Conservation (phyloP, 2,113 vertebrate species). For the Poeciliopsis prolifica region DNA sequence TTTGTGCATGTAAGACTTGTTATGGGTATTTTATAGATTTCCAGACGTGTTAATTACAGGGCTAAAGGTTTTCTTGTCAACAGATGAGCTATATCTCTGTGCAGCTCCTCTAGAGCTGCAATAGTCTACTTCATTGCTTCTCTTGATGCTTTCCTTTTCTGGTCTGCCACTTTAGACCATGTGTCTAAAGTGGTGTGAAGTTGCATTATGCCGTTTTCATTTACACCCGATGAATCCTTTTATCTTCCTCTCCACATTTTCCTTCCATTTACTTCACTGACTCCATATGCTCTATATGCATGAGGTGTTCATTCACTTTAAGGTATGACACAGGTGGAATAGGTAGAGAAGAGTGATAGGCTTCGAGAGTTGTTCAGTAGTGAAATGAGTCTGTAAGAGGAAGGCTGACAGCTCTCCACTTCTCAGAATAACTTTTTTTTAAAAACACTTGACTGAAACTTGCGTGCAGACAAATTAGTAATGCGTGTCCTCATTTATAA, state of each 20-base stretch:
- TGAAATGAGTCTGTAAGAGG: background rate
- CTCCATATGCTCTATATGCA: background rate
- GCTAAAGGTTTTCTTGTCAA: too few species aligned
- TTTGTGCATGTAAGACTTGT: too few species aligned
- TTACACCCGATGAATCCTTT: too few species aligned
- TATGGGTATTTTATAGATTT: too few species aligned
- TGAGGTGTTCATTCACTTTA: background rate
- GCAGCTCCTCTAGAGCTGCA: background rate
- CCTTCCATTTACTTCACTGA: too few species aligned
- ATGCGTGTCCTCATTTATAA: constrained; percentile 1
- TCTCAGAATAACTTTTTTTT: background rate
- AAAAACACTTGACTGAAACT: background rate
- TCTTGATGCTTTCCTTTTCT: background rate
- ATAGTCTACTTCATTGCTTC: background rate
- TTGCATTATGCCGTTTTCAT: too few species aligned
- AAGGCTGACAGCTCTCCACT: background rate
- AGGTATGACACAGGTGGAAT: background rate
- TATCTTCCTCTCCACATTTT: background rate
- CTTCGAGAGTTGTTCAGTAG: background rate
- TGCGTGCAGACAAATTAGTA: background rate
- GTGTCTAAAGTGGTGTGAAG: background rate
- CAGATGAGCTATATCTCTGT: too few species aligned
- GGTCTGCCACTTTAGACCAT: background rate
- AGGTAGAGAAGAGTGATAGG: background rate
- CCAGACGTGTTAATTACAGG: too few species aligned